These are phyloP conservation scores for Bubo scandiacus DNA, from an alignment of 2,113 vertebrate genomes.

Conservation along the genomic window DNA sequence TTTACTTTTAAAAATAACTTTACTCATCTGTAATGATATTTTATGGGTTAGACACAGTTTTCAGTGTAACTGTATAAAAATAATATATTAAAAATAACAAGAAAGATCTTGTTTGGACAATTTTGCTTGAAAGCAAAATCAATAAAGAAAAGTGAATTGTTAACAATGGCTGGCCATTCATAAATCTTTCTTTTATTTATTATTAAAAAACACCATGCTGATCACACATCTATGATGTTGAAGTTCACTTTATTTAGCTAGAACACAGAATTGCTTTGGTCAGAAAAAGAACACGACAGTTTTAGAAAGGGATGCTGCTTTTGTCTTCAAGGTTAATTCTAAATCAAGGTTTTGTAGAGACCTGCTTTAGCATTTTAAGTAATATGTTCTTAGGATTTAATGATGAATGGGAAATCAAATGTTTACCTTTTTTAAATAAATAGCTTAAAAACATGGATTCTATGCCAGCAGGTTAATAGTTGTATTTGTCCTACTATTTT, in stretches of 20 bases:
- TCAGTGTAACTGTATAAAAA: not conserved
- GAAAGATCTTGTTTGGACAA: not conserved
- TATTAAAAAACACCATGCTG: not conserved
- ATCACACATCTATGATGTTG: not conserved
- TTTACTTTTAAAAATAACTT: not conserved
- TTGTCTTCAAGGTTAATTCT: not conserved
- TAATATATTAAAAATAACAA: not conserved
- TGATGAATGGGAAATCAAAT: not conserved
- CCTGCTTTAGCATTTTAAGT: not conserved
- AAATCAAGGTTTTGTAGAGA: not conserved
- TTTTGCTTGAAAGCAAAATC: conserved; percentile 31
- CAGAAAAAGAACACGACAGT: not conserved
- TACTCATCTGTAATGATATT: not conserved
- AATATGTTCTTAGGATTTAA: not conserved
- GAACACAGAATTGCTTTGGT: not conserved
- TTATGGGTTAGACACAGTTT: not conserved
- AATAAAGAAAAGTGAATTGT: conserved; percentile 29
- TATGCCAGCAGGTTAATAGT: not conserved
- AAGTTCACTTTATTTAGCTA: not conserved
- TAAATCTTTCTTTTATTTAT: conserved; percentile 19
- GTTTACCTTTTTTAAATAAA: not conserved
- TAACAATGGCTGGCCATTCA: not conserved
- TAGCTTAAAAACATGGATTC: not conserved
- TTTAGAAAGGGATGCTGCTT: not conserved
- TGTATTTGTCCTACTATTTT: not conserved